Evolutionary conservation across 2,888 invertebrate species (phyloP), one percentile per base, ranked within the genome.

Genomic region (Xylocampa areola): DNA sequence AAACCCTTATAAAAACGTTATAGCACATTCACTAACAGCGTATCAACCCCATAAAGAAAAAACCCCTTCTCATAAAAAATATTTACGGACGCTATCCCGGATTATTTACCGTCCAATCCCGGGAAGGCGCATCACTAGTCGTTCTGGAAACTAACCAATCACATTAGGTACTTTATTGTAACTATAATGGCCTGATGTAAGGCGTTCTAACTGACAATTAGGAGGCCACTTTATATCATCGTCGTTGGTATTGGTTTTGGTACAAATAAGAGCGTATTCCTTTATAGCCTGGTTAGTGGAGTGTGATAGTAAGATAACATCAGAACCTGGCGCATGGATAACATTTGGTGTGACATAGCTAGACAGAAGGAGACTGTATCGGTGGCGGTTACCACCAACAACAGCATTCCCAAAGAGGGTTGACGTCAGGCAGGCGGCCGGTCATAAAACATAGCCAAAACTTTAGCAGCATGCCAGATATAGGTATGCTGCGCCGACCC

Each of bases 81-180:
- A 64, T 55, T 57, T 48, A 51, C 30, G 27, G 23, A 44, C 25
- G 23, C 52, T 48, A 25, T 55, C 70, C 57, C 66, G 44, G 51
- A 25, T 11, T 29, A n/a, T n/a, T 8, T 7, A 16, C 10, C 29
- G 35, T 14, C 23, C 21, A 13, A 29, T 33, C n/a, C n/a, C n/a
- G n/a, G n/a, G n/a, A n/a, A n/a, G 14, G 35, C 4, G 37, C 74
- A 62, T 54, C 75, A 66, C 76, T 75, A 68, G 57, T 53, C 63
- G 65, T 55, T 58, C 50, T 36, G 37, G 39, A 58, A 43, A 63
- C 35, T 59, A 55, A 75, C 73, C 73, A 75, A 75, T 72, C 67
- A 76, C 74, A 72, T 74, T 72, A 64, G 35, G 39, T 51, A 59
- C 64, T 72, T 72, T 75, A 74, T 73, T 74, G 60, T 74, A 47